Evolutionary conservation across 2,113 vertebrate species (phyloP).

Genomic region (Pseudolaguvia tuberculata): DNA sequence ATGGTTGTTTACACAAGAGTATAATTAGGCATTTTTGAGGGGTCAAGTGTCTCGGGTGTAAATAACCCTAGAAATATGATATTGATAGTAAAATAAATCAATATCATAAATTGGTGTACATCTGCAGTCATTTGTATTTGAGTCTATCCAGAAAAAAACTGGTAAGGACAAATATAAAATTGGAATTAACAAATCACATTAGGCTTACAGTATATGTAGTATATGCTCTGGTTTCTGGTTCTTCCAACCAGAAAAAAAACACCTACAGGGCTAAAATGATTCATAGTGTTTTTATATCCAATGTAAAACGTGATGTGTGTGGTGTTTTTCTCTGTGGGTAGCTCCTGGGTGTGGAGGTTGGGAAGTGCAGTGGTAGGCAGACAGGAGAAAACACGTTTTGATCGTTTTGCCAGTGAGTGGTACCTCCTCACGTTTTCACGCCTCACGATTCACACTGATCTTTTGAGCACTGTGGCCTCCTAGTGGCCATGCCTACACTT

Average conservation of each 20-base stretch:
- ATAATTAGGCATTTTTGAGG: no score
- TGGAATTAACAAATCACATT: background rate
- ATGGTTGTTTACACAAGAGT: no score
- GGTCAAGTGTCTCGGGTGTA: no score
- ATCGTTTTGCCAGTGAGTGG: conserved; percentile 50
- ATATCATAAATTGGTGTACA: no score
- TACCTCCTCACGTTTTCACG: conserved; percentile 54
- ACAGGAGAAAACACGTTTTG: conserved; percentile 31
- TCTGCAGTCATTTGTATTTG: no score
- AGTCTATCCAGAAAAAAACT: no score
- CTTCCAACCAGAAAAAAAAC: background rate
- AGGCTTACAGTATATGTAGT: background rate
- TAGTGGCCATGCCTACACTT: conserved; percentile 25
- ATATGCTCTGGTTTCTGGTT: background rate
- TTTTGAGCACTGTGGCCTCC: conserved; percentile 44
- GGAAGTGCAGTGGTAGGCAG: conserved; percentile 15
- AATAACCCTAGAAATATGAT: no score
- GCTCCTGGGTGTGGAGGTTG: conserved; percentile 6
- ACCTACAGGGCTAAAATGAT: background rate
- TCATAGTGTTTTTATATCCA: conserved; percentile 2
- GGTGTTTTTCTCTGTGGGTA: conserved; percentile 14
- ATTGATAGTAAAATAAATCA: no score
- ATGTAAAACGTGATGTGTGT: conserved; percentile 1
- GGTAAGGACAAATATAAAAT: no score
- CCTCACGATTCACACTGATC: conserved; percentile 53